phyloP scores from a whole-genome alignment of 2,113 vertebrate genomes.

The Hassar affinis region DNA sequence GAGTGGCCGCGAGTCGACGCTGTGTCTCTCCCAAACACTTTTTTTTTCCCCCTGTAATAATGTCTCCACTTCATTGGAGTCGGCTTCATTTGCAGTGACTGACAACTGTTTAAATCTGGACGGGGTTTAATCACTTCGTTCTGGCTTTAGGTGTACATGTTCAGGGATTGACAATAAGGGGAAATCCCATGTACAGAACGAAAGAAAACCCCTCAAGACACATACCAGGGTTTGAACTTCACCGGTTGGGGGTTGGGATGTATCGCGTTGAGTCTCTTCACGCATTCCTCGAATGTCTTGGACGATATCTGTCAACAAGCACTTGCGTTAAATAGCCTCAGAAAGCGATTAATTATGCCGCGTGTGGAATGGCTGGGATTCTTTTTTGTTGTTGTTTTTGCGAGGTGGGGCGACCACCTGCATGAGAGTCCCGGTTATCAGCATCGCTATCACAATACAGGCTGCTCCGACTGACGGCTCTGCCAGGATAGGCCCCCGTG shows the following conservation, averaged over 20 bases:
- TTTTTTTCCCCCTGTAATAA: not conserved
- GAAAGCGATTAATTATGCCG: conserved; percentile 74
- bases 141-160: not conserved
- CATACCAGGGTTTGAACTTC: not conserved
- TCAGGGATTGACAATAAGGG: not conserved
- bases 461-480: conserved; percentile 20
- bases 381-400: conserved; percentile 20
- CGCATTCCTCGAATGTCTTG: conserved; percentile 67
- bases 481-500: conserved; percentile 13
- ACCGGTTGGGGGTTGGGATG: not conserved
- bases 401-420: conserved; percentile 56
- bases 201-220: not conserved
- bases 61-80: not conserved
- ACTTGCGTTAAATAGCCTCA: conserved; percentile 67
- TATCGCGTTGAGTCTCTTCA: conserved; percentile 50
- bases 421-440: conserved; percentile 35
- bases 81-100: not conserved
- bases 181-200: not conserved
- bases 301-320: conserved; percentile 68
- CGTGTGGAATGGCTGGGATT: conserved; percentile 67
- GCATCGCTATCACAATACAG: conserved; percentile 43
- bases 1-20: too few relatives aligned
- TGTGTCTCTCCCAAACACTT: too few relatives aligned
- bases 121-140: not conserved
- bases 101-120: not conserved